These are phyloP conservation scores for Gymnothorax reevesii DNA, from an alignment of 2,797 vertebrate genomes.

Conservation along the genomic window DNA sequence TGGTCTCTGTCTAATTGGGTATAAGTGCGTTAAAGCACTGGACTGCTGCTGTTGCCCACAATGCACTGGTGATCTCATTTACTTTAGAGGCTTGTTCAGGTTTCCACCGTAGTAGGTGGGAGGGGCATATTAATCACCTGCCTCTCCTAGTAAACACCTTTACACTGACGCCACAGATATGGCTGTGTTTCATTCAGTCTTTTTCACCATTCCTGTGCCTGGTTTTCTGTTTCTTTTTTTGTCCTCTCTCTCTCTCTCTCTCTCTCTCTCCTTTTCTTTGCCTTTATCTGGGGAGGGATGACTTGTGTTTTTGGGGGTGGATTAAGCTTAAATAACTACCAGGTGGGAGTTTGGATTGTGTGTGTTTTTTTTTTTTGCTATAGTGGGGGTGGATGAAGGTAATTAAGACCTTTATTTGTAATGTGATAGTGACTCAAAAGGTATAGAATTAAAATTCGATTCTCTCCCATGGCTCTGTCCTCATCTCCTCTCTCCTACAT, in stretches of 20 bases:
- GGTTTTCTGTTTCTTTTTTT: neutral
- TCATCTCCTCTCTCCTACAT: neutral
- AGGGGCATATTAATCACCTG: neutral
- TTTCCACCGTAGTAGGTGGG: too few relatives aligned
- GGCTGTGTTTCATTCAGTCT: too few relatives aligned
- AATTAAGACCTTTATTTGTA: too few relatives aligned
- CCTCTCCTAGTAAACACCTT: neutral
- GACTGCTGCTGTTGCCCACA: constrained; percentile 29
- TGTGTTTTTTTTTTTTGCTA: too few relatives aligned
- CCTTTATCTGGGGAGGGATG: neutral
- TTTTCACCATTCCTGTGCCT: neutral
- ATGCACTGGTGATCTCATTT: neutral
- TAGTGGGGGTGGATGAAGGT: too few relatives aligned
- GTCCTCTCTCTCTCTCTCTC: constrained; percentile 51
- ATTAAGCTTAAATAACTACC: too few relatives aligned
- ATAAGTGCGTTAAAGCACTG: constrained; percentile 7
- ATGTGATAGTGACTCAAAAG: too few relatives aligned
- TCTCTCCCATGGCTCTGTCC: too few relatives aligned
- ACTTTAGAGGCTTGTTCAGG: too few relatives aligned
- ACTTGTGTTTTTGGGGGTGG: too few relatives aligned
- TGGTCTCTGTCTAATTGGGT: constrained; percentile 20
- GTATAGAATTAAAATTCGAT: too few relatives aligned
- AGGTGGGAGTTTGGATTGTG: too few relatives aligned
- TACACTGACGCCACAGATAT: neutral
- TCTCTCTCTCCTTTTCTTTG: constrained; percentile 23